Conservation (phyloP, 2,888 invertebrate genomes). For the Hesperia comma region DNA sequence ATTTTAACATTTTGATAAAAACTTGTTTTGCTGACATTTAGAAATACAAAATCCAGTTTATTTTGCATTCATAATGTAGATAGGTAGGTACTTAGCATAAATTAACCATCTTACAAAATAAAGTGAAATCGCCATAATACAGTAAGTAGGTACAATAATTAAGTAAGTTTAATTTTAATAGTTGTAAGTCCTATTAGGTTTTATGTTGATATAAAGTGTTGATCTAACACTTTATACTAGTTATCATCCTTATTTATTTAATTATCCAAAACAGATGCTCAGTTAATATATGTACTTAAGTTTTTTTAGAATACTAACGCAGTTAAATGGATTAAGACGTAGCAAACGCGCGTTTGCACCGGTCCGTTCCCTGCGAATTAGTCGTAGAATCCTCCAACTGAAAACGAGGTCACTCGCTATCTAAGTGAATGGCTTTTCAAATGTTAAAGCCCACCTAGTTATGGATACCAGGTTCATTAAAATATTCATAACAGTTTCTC, state of each 20-base stretch:
- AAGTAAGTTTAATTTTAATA: too few species aligned
- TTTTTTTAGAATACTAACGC: too few species aligned
- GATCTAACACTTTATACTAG: too few species aligned
- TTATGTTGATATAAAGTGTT: too few species aligned
- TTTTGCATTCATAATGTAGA: not conserved
- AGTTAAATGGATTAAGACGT: too few species aligned
- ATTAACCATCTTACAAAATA: not conserved
- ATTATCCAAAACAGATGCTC: too few species aligned
- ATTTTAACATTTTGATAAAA: not conserved
- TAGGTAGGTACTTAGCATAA: not conserved
- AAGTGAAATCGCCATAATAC: too few species aligned
- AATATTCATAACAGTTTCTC: slow-evolving; percentile 22
- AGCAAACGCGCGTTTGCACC: slow-evolving; percentile 42
- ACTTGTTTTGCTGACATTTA: slow-evolving; percentile 3
- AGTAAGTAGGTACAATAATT: too few species aligned
- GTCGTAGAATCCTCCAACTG: slow-evolving; percentile 51
- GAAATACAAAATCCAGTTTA: not conserved
- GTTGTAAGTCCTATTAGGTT: too few species aligned
- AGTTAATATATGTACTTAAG: too few species aligned
- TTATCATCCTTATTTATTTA: too few species aligned
- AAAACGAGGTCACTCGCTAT: slow-evolving; percentile 47
- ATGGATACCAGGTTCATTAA: slow-evolving; percentile 13
- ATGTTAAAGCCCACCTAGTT: slow-evolving; percentile 31
- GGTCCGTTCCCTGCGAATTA: slow-evolving; percentile 50
- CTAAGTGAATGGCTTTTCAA: slow-evolving; percentile 36